Base-by-base conservation (phyloP, 2,888 invertebrate species). In the Beris morrisii region DNA sequence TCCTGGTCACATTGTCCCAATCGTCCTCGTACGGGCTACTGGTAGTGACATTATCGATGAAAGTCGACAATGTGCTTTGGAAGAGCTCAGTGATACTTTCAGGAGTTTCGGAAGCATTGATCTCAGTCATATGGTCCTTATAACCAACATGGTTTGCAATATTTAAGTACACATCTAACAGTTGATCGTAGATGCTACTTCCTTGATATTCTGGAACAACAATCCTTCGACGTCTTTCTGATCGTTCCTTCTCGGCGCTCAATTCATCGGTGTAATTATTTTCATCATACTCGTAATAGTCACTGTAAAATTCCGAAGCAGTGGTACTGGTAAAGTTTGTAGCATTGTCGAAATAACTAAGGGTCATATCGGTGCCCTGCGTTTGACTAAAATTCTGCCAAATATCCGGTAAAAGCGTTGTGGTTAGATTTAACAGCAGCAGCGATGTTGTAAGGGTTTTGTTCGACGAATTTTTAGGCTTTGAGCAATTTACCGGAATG, bases 351-450 rank as follows among this genome's bases (percentile, higher is more conserved):
- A 69, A 61, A 22, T 67, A 53, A 44, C 52, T 32, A 7, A 50
- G 54, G 13, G 66, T 67, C 12, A 64, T 53, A 50, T 32, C 55
- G n/a, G 67, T 66, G 9, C 63, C 67, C 55, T 61, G 13, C 3
- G 43, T 30, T 12, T 32, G 45, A 32, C 54, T 65, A 53, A 69
- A 63, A 43, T 72, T 66, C 64, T 64, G 28, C 70, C 67, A 70
- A 45, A 70, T 64, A 46, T 69, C 68, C 11, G 73, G 71, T 9
- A 71, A 61, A 7, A 71, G 64, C 1, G 81, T 77, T 5, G 84
- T 77, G 64, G 76, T 78, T 66, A 78, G 68, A 67, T 76, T 77
- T 15, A 82, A 77, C 64, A 83, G 70, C 45, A 82, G 73, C 44
- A 80, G 75, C 5, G 82, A 71, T 9, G 81, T 78, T 4, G 79